These are phyloP conservation scores for Idaea biselata DNA, from an alignment of 2,888 invertebrate genomes.

Conservation along the genomic window DNA sequence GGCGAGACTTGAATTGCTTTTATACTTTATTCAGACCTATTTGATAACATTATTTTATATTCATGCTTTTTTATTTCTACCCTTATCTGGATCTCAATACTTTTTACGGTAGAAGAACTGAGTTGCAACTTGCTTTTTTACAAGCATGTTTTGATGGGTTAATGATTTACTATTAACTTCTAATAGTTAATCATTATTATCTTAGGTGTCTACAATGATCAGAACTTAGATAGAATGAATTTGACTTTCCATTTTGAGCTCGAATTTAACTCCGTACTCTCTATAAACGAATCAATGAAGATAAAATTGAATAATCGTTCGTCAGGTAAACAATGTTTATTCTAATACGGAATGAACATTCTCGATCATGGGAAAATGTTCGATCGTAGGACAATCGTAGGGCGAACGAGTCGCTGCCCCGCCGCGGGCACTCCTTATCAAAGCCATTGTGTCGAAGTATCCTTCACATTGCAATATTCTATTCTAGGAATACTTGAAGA, in stretches of 20 bases:
- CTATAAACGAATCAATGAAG: constrained; percentile 26
- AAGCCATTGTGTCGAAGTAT: constrained; percentile 55
- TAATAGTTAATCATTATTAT: too few relatives aligned
- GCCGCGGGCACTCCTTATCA: constrained; percentile 51
- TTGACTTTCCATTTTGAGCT: too few relatives aligned
- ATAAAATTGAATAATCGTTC: constrained; percentile 44
- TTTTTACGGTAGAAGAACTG: not conserved
- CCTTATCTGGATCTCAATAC: not conserved
- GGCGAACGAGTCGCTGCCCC: constrained; percentile 23
- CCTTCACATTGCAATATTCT: constrained; percentile 64
- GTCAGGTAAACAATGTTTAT: constrained; percentile 43
- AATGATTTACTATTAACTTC: too few relatives aligned
- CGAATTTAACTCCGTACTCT: not conserved
- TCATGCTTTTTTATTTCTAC: not conserved
- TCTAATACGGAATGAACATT: constrained; percentile 50
- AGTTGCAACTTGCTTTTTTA: too few relatives aligned
- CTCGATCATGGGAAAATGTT: constrained; percentile 68
- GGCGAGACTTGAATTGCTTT: constrained; percentile 12
- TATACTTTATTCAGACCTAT: not conserved
- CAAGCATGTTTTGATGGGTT: too few relatives aligned
- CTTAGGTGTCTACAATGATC: too few relatives aligned
- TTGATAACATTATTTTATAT: not conserved
- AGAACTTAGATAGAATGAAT: too few relatives aligned
- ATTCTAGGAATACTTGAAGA: constrained; percentile 61
- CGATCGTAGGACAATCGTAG: constrained; percentile 54